Percentiles rank a stretch among this genome's conserved stretches.
Evolutionary conservation across 2,888 invertebrate species (phyloP).

Genomic region (Orthonevra nobilis): DNA sequence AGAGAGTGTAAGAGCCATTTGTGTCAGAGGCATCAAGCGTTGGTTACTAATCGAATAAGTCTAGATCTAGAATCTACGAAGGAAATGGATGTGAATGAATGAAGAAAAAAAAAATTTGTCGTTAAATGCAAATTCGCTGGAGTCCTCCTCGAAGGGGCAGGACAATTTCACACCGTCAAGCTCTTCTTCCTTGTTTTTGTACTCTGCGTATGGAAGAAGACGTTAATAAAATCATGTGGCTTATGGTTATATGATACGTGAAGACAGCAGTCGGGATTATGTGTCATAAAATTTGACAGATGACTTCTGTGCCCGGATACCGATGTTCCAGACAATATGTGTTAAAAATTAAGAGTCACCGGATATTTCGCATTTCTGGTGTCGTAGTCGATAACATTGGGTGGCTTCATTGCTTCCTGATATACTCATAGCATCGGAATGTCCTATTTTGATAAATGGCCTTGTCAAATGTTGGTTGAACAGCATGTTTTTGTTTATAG

Average conservation of each 20-base stretch:
- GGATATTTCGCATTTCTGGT: not conserved
- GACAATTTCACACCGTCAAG: too few relatives aligned
- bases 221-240: slow-evolving; percentile 26
- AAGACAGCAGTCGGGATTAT: slow-evolving; percentile 10
- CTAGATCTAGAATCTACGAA: too few relatives aligned
- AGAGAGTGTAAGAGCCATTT: slow-evolving; percentile 1
- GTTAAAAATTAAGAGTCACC: not conserved
- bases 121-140: slow-evolving; percentile 32
- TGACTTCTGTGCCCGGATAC: slow-evolving; percentile 3
- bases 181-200: too few relatives aligned
- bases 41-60: slow-evolving; percentile 8
- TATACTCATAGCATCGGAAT: too few relatives aligned
- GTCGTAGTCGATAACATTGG: not conserved
- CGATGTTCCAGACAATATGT: not conserved
- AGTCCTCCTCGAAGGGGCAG: not conserved
- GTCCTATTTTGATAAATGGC: too few relatives aligned
- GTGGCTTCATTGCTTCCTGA: too few relatives aligned
- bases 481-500: too few relatives aligned
- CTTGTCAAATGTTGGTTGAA: too few relatives aligned
- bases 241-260: slow-evolving; percentile 3
- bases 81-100: slow-evolving; percentile 12
- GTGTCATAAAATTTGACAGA: slow-evolving; percentile 27
- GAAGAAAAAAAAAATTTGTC: slow-evolving; percentile 27
- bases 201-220: not conserved
- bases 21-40: slow-evolving; percentile 1